Evolutionary conservation across 2,113 vertebrate genomes (phyloP).

Genomic region (Pseudonaja textilis): DNA sequence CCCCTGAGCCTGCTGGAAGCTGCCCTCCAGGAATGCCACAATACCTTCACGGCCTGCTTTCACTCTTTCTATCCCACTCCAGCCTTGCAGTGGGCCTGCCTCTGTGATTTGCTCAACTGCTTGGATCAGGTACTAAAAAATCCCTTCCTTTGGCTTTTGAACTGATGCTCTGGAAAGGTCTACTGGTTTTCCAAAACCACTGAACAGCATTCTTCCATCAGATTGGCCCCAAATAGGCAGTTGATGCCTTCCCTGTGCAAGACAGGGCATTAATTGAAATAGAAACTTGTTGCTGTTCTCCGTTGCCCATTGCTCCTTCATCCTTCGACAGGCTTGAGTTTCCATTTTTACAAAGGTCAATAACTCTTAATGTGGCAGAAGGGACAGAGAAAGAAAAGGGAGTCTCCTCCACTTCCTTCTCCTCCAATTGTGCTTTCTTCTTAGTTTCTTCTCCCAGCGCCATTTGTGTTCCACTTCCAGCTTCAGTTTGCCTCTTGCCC

Average conservation of each 20-base stretch:
- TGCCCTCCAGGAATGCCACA: constrained; percentile 96
- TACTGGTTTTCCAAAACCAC: background rate
- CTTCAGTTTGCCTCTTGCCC: background rate
- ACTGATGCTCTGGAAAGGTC: background rate
- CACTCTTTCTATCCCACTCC: constrained; percentile 98
- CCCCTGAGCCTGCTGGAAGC: constrained; percentile 93
- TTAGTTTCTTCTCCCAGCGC: background rate
- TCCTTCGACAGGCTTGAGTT: background rate
- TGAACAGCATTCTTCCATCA: background rate
- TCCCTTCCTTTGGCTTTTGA: background rate
- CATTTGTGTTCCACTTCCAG: background rate
- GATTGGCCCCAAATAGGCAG: background rate
- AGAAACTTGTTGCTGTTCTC: background rate
- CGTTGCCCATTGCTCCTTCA: background rate
- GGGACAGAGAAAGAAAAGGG: no score
- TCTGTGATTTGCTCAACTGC: constrained; percentile 96
- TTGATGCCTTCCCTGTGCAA: background rate
- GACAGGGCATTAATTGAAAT: background rate
- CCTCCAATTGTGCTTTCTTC: background rate
- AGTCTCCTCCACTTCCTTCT: background rate
- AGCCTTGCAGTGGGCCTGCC: constrained; percentile 95
- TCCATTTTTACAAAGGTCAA: background rate
- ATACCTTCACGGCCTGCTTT: constrained; percentile 98
- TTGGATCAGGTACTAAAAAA: constrained; percentile 84
- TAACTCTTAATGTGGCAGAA: background rate